Conservation (phyloP, 2,888 invertebrate species). For the Chrysolina oricalcia region DNA sequence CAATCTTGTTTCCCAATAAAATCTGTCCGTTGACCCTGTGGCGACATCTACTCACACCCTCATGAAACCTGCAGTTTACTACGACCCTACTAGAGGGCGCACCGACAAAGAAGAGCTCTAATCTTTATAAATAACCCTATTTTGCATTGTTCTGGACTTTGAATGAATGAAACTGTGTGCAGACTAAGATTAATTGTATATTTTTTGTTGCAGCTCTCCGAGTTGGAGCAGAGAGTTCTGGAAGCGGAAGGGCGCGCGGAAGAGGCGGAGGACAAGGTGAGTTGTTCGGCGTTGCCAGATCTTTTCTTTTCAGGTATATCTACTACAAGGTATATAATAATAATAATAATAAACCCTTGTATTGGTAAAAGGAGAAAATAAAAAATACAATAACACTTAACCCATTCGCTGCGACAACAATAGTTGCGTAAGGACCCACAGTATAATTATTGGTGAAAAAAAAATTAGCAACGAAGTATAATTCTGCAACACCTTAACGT, state of each 20-base stretch:
- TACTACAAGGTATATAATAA: too few relatives aligned
- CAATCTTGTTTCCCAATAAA: background rate
- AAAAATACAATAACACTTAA: too few relatives aligned
- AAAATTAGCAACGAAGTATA: too few relatives aligned
- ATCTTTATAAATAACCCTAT: background rate
- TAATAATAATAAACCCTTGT: too few relatives aligned
- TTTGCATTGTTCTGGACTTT: conserved; percentile 8
- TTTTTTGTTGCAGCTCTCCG: conserved; percentile 87
- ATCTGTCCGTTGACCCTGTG: background rate
- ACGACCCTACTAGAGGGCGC: conserved; percentile 40
- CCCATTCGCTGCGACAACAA: too few relatives aligned
- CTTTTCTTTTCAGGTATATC: background rate
- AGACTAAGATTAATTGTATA: conserved; percentile 40
- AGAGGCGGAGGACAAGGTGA: conserved; percentile 96
- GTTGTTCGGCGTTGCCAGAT: conserved; percentile 48
- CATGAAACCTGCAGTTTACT: conserved; percentile 21
- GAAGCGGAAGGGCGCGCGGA: conserved; percentile 95
- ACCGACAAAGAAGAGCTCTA: background rate
- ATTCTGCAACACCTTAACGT: too few relatives aligned
- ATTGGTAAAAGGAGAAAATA: too few relatives aligned
- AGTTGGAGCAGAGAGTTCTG: conserved; percentile 93
- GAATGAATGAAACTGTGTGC: conserved; percentile 9
- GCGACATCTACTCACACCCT: conserved; percentile 40
- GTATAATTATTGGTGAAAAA: too few relatives aligned
- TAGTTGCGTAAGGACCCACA: too few relatives aligned